These are phyloP conservation scores for Scomber colias DNA, from an alignment of 2,113 vertebrate genomes.

Conservation along the genomic window DNA sequence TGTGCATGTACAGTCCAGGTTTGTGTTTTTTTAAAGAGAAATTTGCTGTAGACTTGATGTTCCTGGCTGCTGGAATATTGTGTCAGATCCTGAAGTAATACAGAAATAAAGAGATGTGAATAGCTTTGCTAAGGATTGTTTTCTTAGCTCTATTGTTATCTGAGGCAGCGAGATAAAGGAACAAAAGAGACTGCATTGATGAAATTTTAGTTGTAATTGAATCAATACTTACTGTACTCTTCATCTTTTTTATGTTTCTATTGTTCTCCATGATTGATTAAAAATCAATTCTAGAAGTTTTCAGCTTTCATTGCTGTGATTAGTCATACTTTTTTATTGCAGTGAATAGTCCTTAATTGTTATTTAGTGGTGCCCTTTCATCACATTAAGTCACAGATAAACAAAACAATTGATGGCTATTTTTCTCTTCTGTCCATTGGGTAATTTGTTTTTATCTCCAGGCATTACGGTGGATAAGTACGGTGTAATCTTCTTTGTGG, in stretches of 20 bases:
- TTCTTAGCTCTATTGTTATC: conserved; percentile 33
- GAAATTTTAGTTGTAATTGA: background rate
- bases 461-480: conserved; percentile 98
- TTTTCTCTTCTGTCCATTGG: conserved; percentile 18
- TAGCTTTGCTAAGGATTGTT: background rate
- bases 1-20: background rate
- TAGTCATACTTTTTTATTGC: conserved; percentile 52
- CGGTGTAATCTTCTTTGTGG: conserved; percentile 96
- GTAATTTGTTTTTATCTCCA: conserved; percentile 68
- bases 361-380: conserved; percentile 32
- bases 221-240: background rate
- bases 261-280: conserved; percentile 67
- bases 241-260: conserved; percentile 70
- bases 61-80: conserved; percentile 3
- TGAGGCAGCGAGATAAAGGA: conserved; percentile 3
- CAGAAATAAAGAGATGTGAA: background rate
- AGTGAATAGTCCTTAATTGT: conserved; percentile 46
- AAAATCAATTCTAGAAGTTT: conserved; percentile 50
- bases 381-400: conserved; percentile 54
- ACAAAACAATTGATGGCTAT: conserved; percentile 49
- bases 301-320: conserved; percentile 59
- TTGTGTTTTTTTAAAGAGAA: background rate
- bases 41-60: conserved; percentile 1
- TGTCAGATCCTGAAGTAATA: conserved; percentile 1
- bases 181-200: conserved; percentile 40